Evolutionary conservation across 2,888 invertebrate genomes (phyloP).

Genomic region (Monochamus alternatus): DNA sequence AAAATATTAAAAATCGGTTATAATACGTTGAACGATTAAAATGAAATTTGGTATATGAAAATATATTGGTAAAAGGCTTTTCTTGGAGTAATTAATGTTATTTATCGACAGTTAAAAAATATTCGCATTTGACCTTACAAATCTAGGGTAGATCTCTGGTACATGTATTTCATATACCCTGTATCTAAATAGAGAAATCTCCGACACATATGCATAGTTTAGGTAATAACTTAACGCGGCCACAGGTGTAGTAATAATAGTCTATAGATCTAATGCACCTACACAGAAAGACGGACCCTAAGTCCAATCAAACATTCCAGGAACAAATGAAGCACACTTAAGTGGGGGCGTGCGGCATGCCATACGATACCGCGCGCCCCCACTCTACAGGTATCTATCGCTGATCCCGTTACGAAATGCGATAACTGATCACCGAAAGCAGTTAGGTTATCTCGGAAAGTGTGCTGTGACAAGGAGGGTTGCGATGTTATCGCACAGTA

Average conservation of each 20-base stretch:
- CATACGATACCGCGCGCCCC: slow-evolving; percentile 58
- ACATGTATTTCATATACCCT: no score
- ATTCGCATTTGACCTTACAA: no score
- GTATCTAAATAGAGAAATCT: slow-evolving; percentile 16
- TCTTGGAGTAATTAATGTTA: no score
- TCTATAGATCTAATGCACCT: slow-evolving; percentile 65
- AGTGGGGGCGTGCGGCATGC: slow-evolving; percentile 57
- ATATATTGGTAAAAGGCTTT: no score
- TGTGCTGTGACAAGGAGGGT: not conserved
- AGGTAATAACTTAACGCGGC: slow-evolving; percentile 56
- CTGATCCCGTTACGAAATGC: slow-evolving; percentile 64
- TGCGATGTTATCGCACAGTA: slow-evolving; percentile 63
- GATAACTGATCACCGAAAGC: slow-evolving; percentile 48
- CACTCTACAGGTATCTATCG: slow-evolving; percentile 66
- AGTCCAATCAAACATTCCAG: slow-evolving; percentile 69
- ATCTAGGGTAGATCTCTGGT: no score
- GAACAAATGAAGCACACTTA: slow-evolving; percentile 72
- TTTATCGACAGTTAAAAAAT: no score
- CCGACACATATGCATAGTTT: slow-evolving; percentile 9
- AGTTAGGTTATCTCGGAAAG: not conserved
- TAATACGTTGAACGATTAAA: no score
- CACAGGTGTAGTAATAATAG: slow-evolving; percentile 39
- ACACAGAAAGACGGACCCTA: slow-evolving; percentile 68
- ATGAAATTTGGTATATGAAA: no score
- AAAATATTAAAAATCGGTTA: no score